Evolutionary conservation across 2,797 vertebrate species (phyloP).

Genomic region (Apodemus agrarius): DNA sequence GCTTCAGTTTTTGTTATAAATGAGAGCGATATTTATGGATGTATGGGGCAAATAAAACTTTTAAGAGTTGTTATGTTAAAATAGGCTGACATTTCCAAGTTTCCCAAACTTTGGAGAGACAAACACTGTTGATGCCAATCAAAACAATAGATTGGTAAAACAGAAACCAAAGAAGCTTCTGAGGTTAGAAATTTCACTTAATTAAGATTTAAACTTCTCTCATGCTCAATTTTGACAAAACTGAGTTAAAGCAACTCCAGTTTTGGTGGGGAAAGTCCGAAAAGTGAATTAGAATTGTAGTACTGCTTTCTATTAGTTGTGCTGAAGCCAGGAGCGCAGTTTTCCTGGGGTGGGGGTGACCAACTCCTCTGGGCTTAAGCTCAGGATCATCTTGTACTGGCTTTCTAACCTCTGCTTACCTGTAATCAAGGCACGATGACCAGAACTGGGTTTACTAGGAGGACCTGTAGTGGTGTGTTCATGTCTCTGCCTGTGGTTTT

Average conservation of each 20-base stretch:
- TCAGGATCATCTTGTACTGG: not conserved
- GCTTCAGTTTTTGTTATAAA: not conserved
- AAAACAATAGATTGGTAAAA: constrained; percentile 44
- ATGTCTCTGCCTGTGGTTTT: not conserved
- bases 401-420: constrained; percentile 4
- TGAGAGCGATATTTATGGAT: not conserved
- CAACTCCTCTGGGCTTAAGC: not conserved
- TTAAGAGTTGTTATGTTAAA: constrained; percentile 52
- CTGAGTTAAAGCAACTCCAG: not conserved
- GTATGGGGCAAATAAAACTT: constrained; percentile 13
- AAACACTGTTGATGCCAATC: not conserved
- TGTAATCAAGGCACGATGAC: constrained; percentile 53
- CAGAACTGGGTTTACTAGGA: not conserved
- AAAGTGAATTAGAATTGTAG: constrained; percentile 29
- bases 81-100: not conserved
- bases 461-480: not conserved
- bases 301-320: not conserved
- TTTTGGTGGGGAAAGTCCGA: not conserved
- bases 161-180: constrained; percentile 43
- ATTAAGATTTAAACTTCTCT: constrained; percentile 46
- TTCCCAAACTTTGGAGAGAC: not conserved
- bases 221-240: constrained; percentile 26
- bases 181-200: constrained; percentile 12
- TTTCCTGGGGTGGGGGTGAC: not conserved
- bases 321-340: not conserved